phyloP scores from a whole-genome alignment of 2,797 vertebrate genomes.

The Mormyrops attenuatus region DNA sequence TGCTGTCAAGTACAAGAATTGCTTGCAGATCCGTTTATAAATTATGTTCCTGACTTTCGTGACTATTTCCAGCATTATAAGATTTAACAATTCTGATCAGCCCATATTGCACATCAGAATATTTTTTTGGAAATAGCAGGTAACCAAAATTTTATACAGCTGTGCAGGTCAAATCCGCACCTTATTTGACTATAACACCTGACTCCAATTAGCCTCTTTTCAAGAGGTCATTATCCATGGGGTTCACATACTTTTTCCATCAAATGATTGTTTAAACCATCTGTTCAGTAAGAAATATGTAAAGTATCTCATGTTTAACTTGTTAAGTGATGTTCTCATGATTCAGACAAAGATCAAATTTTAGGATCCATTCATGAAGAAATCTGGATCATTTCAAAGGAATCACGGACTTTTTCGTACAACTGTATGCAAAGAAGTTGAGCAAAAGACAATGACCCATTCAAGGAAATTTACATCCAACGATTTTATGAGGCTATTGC shows the following conservation, averaged over 20 bases:
- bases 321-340: neutral
- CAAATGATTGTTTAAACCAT: constrained; percentile 11
- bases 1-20: neutral
- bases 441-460: neutral
- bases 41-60: neutral
- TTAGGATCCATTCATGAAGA: neutral
- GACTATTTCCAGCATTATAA: neutral
- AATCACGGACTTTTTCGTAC: neutral
- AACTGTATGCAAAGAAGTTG: neutral
- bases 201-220: neutral
- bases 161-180: neutral
- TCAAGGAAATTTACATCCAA: constrained; percentile 19
- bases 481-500: constrained; percentile 30
- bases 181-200: neutral
- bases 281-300: neutral
- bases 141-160: neutral
- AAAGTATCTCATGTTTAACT: neutral
- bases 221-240: neutral
- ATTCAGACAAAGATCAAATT: neutral
- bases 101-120: neutral
- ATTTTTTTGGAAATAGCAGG: neutral
- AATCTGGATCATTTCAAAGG: neutral
- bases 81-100: neutral
- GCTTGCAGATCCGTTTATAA: neutral
- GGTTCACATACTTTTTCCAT: neutral